Evolutionary conservation across 2,888 invertebrate species (phyloP), one percentile per base, ranked within the genome.

Genomic region (Cyaniris semiargus): DNA sequence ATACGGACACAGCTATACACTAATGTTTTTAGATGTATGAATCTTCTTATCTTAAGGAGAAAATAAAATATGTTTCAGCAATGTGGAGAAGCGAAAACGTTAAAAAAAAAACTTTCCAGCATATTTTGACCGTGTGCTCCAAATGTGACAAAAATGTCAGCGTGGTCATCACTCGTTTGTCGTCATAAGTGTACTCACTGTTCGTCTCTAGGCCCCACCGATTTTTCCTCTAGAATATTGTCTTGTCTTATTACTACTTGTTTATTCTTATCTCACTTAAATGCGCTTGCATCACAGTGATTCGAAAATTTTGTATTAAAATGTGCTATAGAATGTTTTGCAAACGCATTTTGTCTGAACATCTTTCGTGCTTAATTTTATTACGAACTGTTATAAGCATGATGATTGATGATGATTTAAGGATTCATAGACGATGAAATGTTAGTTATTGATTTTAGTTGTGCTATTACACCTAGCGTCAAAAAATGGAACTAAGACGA

Each of bases 361-460:
- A 48, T 48, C 23, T 74, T 74, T 27, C 13, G 53, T 48, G 48
- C 74, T 53, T 74, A 74, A 74, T 27, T 48, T 48, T 74, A 53
- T 53, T 27, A 74, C 18, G 58, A 78, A 72, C 83, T 81, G 83
- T 87, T 86, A 85, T 84, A 86, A 86, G 93, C 92, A 92, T 93
- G 93, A 86, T 89, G 89, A 88, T 90, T 89, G 92, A 92, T 93
- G 93, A 86, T 89, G 89, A 88, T 90, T 89, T 91, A 89, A 88
- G 87, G 87, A 85, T 80, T 79, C 76, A 76, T 81, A 82, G 81
- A 78, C 74, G 79, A 80, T 79, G 78, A 78, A 70, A 60, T 79
- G 75, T 78, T 82, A 81, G 81, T 58, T 15, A 48, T 27, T 53
- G 5, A 27, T 53, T 74, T 48, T 74, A 21, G 74, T 74, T 74